Base-by-base conservation (phyloP, 2,888 invertebrate species). In the Hirtodrosophila trivittata region DNA sequence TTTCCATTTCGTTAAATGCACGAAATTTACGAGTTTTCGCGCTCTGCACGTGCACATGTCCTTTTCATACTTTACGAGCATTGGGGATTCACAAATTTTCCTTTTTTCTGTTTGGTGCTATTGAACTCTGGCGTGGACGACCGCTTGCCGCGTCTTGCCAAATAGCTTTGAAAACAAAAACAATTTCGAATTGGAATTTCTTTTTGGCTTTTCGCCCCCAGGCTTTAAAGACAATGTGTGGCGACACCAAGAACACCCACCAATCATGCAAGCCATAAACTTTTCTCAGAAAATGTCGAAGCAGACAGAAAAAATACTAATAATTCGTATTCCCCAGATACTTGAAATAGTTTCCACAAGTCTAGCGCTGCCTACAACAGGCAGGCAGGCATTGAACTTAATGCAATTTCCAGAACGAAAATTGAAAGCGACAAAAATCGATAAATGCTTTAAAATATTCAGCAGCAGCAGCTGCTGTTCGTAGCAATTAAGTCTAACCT, bases 1-100 rank as follows among this genome's bases (percentile, higher is more conserved):
- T 75, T 86, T 80, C 60, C 70, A 83, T 80, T 80, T 68, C 55
- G 66, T 62, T 80, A 86, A 80, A 78, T 78, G 80, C 45, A 65
- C 13, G 62, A 67, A 73, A 75, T 80, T 85, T 80, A 80, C 76
- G 86, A 73, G 65, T 46, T 38, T 54, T 68, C 58, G 45, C 60
- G 37, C 43, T 14, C 32, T 63, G 84, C 83, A 86, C 86, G 86
- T 80, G 86, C 80, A 66, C 54, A 78, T 64, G 76, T 68, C 62
- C 83, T 75, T 77, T 69, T 43, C 51, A 56, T 75, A 42, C 55
- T 74, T 84, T 81, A 82, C 70, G 84, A 84, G 57, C 67, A 9
- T 28, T 47, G 41, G 62, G 52, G 41, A 46, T 46, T 45, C 56
- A 21, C 18, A 41, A 65, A 57, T 45, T 60, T 55, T 49, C 45